Evolutionary conservation across 1,140 invertebrate genomes (phyloP).

Genomic region (Dendroctonus ponderosae): DNA sequence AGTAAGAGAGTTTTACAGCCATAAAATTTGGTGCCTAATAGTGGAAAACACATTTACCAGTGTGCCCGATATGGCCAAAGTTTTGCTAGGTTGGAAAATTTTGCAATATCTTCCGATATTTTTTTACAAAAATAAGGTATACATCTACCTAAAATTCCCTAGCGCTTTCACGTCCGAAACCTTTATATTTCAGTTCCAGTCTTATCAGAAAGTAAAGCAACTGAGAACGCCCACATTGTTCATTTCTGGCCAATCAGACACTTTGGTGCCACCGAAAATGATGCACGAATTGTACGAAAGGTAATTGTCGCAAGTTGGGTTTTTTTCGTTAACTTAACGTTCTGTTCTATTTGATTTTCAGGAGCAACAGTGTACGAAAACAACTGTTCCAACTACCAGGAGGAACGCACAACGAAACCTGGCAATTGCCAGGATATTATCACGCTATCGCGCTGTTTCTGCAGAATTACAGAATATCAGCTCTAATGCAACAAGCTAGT

Average conservation of each 20-base stretch:
- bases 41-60: constrained; percentile 95
- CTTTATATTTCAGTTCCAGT: constrained; percentile 65
- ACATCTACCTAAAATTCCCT: not conserved
- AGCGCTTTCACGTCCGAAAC: not conserved
- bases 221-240: constrained; percentile 72
- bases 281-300: constrained; percentile 69
- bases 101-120: constrained; percentile 71
- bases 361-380: constrained; percentile 69
- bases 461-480: constrained; percentile 42
- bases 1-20: constrained; percentile 66
- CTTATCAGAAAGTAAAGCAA: constrained; percentile 66
- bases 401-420: constrained; percentile 88
- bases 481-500: constrained; percentile 28
- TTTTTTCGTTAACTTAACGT: not conserved
- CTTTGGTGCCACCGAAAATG: constrained; percentile 83
- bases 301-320: constrained; percentile 4
- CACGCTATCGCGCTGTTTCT: constrained; percentile 46
- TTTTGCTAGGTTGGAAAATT: constrained; percentile 68
- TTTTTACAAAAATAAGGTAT: constrained; percentile 82
- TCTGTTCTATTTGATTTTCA: constrained; percentile 41
- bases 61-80: constrained; percentile 87
- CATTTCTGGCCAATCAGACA: constrained; percentile 78
- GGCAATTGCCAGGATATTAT: constrained; percentile 58
- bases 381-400: constrained; percentile 68
- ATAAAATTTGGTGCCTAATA: constrained; percentile 80